A percentile compares a stretch with the other conserved stretches of the same genome.
phyloP scores from a whole-genome alignment of 2,888 invertebrate genomes.

The Clostera curtula region DNA sequence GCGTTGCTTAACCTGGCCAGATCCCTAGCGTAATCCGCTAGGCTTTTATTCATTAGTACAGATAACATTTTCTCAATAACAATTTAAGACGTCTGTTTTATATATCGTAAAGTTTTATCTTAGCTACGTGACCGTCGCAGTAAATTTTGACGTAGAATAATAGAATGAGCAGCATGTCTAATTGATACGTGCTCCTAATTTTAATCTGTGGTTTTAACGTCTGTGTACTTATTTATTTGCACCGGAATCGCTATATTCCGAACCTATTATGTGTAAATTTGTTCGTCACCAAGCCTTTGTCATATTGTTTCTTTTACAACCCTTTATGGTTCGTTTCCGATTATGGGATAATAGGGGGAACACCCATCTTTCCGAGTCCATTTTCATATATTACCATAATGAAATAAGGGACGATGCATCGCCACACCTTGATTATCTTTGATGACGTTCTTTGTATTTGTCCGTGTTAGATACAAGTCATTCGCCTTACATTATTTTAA shows the following conservation, averaged over 20 bases:
- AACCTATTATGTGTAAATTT: constrained; percentile 28
- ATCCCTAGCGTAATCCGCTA: too few relatives aligned
- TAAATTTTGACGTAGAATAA: too few relatives aligned
- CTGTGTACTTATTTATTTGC: constrained; percentile 10
- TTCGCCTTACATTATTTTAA: constrained; percentile 1
- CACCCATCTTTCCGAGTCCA: constrained; percentile 18
- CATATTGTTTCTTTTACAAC: constrained; percentile 14
- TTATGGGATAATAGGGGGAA: constrained; percentile 14
- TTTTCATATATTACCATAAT: constrained; percentile 19
- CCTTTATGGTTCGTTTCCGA: background rate
- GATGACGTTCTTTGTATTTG: constrained; percentile 12
- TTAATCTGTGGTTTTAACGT: constrained; percentile 16
- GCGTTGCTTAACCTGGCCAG: too few relatives aligned
- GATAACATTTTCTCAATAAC: too few relatives aligned
- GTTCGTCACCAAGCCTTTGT: constrained; percentile 18
- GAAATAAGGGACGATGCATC: constrained; percentile 10
- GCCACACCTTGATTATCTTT: constrained; percentile 14
- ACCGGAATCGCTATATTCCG: constrained; percentile 15
- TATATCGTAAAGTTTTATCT: too few relatives aligned
- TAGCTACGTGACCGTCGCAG: too few relatives aligned
- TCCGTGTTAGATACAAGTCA: background rate
- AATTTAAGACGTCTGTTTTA: too few relatives aligned
- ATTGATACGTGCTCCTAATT: constrained; percentile 19
- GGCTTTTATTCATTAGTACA: too few relatives aligned
- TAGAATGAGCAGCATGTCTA: constrained; percentile 6